Evolutionary conservation across 1,140 invertebrate genomes (phyloP), one percentile per base, ranked within the genome.

Genomic region (Cheumatopsyche charites): DNA sequence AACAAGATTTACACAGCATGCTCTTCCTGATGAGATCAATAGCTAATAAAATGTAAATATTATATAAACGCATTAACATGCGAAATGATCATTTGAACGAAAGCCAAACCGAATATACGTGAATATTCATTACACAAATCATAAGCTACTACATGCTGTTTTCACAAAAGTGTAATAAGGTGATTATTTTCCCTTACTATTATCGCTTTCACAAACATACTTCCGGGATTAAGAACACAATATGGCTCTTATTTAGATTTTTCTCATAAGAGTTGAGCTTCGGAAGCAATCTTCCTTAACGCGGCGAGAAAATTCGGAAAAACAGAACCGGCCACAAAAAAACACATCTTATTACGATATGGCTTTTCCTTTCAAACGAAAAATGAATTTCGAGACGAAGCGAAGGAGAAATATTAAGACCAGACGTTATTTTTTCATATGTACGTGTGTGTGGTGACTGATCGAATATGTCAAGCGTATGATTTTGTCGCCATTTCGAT

Each of bases 291-390:
- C 19, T 52, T 17, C 47, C 19, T 15, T 13, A 52, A 52, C 19
- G 47, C n/a, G 47, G 47, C 47, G 47, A 52, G 47, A 52, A 52
- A 52, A 52, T 52, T 52, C 47, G 47, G 47, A 52, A 52, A 52
- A 52, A 52, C 47, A 17, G 13, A 15, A 52, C n/a, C 29, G 47
- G 47, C 7, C 15, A 19, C 45, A 47, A 47, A 52, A 52, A 52
- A 17, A 52, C 47, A 52, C 47, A 52, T 52, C 47, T 52, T 52
- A 52, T 52, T 52, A 52, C 47, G 19, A 9, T 13, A 9, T 15
- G 47, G 47, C n/a, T 52, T 52, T 52, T 52, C 47, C 47, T 52
- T 52, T 17, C 15, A 17, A 19, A 52, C 4, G 15, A 52, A 52
- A 52, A 52, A 52, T 52, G 47, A 52, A 52, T 52, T 52, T 52